Evolutionary conservation across 2,113 vertebrate genomes (phyloP), one percentile per base, ranked within the genome.

Genomic region (Agelaius tricolor): DNA sequence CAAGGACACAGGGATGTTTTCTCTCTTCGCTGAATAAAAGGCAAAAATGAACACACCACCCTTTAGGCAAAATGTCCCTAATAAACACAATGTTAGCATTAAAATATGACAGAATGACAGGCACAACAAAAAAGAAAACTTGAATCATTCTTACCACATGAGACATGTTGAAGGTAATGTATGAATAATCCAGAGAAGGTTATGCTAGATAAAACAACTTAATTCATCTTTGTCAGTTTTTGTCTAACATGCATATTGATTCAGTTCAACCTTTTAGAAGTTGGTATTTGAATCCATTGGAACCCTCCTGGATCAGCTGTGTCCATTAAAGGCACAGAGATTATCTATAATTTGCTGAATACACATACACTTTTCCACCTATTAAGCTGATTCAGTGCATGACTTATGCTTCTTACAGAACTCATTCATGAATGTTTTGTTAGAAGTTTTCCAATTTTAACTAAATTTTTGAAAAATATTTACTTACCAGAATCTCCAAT

Each of bases 71-170:
- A 93, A 80, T 61, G 19, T 89, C 65, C 68, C 84, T 96, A 93
- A 79, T 79, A 91, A 97, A 97, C 73, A 87, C 19, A 93, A 18
- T 55, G 28, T 52, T 97, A 89, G 74, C 84, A 94, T 96, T 95
- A 96, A 95, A 96, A 94, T 94, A 55, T 95, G 95, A 97, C 96
- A 95, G 57, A 35, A 92, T 94, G 92, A 95, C 87, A 97, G 84
- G 61, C 93, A 95, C 52, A 84, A 81, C 5, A 20, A 71, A 93
- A 84, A 90, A 87, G 84, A 95, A 94, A 96, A 52, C 41, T 92
- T 89, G 65, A 94, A 79, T 95, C 46, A 78, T 82, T 93, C 89
- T 89, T 96, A 84, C 43, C 80, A 22, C 72, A 65, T 78, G 59
- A 96, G 82, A 69, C 39, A 52, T 75, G 28, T 44, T 87, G 94